These are phyloP conservation scores for Drosophila prosaltans DNA, from an alignment of 1,140 invertebrate genomes.

Conservation along the genomic window DNA sequence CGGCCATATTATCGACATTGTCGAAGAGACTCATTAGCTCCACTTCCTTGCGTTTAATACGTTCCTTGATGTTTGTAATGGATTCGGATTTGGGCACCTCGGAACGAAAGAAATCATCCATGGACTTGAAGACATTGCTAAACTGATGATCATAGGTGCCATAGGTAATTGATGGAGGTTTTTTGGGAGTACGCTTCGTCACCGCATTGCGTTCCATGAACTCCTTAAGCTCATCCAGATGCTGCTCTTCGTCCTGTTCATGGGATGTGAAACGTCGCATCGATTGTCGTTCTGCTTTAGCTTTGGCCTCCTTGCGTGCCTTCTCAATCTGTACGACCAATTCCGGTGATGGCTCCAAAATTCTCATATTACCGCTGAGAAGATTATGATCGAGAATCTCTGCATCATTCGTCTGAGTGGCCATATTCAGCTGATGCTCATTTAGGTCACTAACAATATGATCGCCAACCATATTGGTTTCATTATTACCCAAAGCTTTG, in stretches of 20 bases:
- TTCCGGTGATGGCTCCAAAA: constrained; percentile 48
- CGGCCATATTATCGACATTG: constrained; percentile 35
- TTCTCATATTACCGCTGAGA: constrained; percentile 57
- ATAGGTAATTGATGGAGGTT: constrained; percentile 26
- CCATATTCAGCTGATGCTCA: constrained; percentile 29
- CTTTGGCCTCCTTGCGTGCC: constrained; percentile 30
- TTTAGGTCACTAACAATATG: background rate
- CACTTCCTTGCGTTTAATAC: constrained; percentile 69
- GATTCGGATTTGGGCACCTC: constrained; percentile 67
- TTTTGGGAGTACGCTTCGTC: constrained; percentile 57
- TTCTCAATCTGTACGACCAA: constrained; percentile 50
- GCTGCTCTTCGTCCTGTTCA: constrained; percentile 62
- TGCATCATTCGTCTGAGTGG: constrained; percentile 71
- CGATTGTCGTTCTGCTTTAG: constrained; percentile 24
- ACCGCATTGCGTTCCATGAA: constrained; percentile 62
- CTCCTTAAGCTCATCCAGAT: constrained; percentile 67
- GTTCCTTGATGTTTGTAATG: constrained; percentile 60
- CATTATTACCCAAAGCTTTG: background rate
- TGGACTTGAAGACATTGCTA: constrained; percentile 62
- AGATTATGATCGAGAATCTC: constrained; percentile 67
- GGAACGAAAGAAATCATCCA: constrained; percentile 70
- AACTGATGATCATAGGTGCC: constrained; percentile 38
- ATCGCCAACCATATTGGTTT: background rate
- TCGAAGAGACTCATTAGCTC: constrained; percentile 74
- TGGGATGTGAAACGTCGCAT: constrained; percentile 58